Evolutionary conservation across 2,113 vertebrate genomes (phyloP).

Genomic region (Pyxicephalus adspersus): DNA sequence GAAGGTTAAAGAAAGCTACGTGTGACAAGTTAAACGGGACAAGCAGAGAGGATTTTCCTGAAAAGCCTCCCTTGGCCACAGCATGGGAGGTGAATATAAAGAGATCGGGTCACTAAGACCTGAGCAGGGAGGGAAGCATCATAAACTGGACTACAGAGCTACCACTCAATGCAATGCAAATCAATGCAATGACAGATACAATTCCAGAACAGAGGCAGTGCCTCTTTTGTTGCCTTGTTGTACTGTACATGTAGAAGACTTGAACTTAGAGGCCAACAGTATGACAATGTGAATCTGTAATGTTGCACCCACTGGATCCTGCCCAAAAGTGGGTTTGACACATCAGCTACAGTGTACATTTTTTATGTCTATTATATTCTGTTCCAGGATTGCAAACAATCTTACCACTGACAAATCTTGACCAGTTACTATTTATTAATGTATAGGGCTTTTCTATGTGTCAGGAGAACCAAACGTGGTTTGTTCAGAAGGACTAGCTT

Average conservation of each 20-base stretch:
- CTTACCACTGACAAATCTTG: constrained; percentile 64
- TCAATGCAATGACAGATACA: constrained; percentile 84
- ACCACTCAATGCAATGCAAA: constrained; percentile 92
- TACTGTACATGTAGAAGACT: constrained; percentile 80
- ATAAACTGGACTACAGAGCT: constrained; percentile 82
- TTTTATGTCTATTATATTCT: constrained; percentile 66
- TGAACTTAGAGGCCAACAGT: constrained; percentile 80
- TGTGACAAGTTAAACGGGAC: constrained; percentile 76
- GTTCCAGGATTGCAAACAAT: constrained; percentile 66
- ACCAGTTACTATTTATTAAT: constrained; percentile 74
- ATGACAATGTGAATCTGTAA: constrained; percentile 74
- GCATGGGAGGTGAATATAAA: constrained; percentile 61
- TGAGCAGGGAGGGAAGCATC: constrained; percentile 60
- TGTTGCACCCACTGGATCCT: constrained; percentile 68
- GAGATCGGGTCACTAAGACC: constrained; percentile 61
- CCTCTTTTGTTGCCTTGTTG: constrained; percentile 72
- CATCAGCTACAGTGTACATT: constrained; percentile 54
- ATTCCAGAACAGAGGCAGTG: constrained; percentile 78
- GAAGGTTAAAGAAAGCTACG: constrained; percentile 83
- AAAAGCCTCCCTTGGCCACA: constrained; percentile 59
- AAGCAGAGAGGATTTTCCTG: constrained; percentile 54
- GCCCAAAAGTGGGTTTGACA: constrained; percentile 64
- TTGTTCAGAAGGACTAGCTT: constrained; percentile 45
- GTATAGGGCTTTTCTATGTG: constrained; percentile 58
- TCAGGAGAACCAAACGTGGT: constrained; percentile 15